Evolutionary conservation across 1,140 invertebrate species (phyloP).

Genomic region (Lerema accius): DNA sequence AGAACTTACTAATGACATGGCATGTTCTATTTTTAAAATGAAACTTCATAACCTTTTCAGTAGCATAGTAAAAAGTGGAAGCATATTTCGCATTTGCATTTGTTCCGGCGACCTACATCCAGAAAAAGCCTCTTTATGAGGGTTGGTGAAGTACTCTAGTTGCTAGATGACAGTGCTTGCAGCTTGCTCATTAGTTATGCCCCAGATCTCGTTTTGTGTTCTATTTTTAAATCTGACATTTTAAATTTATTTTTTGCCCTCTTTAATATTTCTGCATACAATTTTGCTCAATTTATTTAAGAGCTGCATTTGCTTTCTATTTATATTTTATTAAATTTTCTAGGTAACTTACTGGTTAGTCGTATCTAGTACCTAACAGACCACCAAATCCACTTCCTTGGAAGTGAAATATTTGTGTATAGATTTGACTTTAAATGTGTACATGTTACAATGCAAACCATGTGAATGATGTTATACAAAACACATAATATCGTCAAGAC

Average conservation of each 20-base stretch:
- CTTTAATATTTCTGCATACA: conserved; percentile 24
- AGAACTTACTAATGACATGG: background rate
- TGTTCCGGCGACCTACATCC: conserved; percentile 19
- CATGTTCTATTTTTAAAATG: background rate
- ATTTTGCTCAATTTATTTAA: conserved; percentile 16
- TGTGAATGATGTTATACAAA: too few species aligned
- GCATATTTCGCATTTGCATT: conserved; percentile 8
- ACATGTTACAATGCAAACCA: too few species aligned
- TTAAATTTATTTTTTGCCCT: conserved; percentile 7
- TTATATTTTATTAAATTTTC: too few species aligned
- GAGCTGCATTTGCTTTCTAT: conserved; percentile 5
- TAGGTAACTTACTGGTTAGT: too few species aligned
- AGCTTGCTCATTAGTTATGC: conserved; percentile 22
- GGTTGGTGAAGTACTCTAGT: background rate
- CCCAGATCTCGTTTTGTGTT: conserved; percentile 16
- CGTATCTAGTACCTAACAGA: too few species aligned
- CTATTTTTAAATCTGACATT: conserved; percentile 21
- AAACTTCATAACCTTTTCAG: background rate
- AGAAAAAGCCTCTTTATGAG: conserved; percentile 24
- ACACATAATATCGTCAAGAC: too few species aligned
- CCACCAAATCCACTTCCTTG: too few species aligned
- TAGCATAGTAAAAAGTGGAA: background rate
- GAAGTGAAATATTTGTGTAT: too few species aligned
- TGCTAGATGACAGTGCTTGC: conserved; percentile 9
- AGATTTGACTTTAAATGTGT: too few species aligned